Evolutionary conservation across 2,888 invertebrate genomes (phyloP), one percentile per base, ranked within the genome.

Genomic region (Idaea dimidiata): DNA sequence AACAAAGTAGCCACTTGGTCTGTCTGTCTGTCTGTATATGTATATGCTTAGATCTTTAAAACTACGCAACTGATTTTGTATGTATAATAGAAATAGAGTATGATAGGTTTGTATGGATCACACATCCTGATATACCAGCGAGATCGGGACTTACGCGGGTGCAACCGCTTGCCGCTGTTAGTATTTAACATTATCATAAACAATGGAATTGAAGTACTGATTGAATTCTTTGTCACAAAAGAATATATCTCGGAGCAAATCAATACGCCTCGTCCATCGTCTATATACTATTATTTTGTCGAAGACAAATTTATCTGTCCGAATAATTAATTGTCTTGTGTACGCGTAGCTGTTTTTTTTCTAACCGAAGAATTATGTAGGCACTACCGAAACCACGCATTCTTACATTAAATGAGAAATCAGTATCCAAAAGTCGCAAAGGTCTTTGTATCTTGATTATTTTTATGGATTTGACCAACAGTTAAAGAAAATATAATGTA

Each of bases 121-220:
- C n/a, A n/a, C n/a, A n/a, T n/a, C n/a, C n/a, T n/a, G n/a, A n/a
- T n/a, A n/a, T n/a, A n/a, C n/a, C n/a, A n/a, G n/a, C n/a, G n/a
- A n/a, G n/a, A n/a, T n/a, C n/a, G n/a, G n/a, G n/a, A n/a, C n/a
- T n/a, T n/a, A n/a, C n/a, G n/a, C n/a, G n/a, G n/a, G n/a, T n/a
- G n/a, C n/a, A n/a, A n/a, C n/a, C n/a, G n/a, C n/a, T n/a, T n/a
- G n/a, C n/a, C n/a, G n/a, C n/a, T n/a, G n/a, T 59, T 63, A 63
- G 71, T 63, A 66, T 66, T 6, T 56, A 55, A 16, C 18, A 56
- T 68, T 66, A 69, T 63, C 67, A 65, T 71, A 72, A 69, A 65
- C 65, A 67, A 67, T 43, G 14, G 43, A 14, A 43, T 10, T 43
- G 7, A 64, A 67, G 62, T 62, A 60, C 59, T 61, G 58, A 61